These are phyloP conservation scores for Drosophila obscura DNA, from an alignment of 1,140 invertebrate species.

Conservation along the genomic window DNA sequence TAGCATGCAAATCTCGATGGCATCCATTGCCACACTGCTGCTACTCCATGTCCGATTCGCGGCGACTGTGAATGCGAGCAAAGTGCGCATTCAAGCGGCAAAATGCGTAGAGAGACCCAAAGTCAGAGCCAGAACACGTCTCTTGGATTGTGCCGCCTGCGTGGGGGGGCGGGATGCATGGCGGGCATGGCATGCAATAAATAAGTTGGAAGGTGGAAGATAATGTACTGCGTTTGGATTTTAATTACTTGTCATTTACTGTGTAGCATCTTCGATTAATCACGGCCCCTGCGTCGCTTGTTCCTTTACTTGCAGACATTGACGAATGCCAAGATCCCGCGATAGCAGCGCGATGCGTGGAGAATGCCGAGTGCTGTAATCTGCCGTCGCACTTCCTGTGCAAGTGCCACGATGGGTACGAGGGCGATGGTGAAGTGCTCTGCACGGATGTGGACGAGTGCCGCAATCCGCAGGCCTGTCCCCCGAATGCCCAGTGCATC, in stretches of 20 bases:
- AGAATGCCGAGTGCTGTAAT: conserved; percentile 97
- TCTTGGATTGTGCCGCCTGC: conserved; percentile 1
- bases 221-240: conserved; percentile 41
- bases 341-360: conserved; percentile 92
- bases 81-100: conserved; percentile 68
- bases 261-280: conserved; percentile 59
- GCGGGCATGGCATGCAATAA: conserved; percentile 4
- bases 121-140: neutral
- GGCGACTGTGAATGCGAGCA: conserved; percentile 39
- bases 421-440: conserved; percentile 93
- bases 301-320: conserved; percentile 89
- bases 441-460: conserved; percentile 96
- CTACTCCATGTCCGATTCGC: conserved; percentile 6
- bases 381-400: conserved; percentile 96
- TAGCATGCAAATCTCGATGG: conserved; percentile 68
- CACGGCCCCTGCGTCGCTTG: conserved; percentile 30
- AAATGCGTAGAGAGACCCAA: conserved; percentile 60
- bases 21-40: conserved; percentile 18
- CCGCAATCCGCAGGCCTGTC: conserved; percentile 90
- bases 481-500: conserved; percentile 90
- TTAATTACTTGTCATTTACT: conserved; percentile 67
- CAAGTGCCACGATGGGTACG: conserved; percentile 95
- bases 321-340: conserved; percentile 95
- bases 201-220: conserved; percentile 25
- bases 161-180: neutral